Base-by-base conservation (phyloP, 2,797 vertebrate genomes). In the Trematomus bernacchii region DNA sequence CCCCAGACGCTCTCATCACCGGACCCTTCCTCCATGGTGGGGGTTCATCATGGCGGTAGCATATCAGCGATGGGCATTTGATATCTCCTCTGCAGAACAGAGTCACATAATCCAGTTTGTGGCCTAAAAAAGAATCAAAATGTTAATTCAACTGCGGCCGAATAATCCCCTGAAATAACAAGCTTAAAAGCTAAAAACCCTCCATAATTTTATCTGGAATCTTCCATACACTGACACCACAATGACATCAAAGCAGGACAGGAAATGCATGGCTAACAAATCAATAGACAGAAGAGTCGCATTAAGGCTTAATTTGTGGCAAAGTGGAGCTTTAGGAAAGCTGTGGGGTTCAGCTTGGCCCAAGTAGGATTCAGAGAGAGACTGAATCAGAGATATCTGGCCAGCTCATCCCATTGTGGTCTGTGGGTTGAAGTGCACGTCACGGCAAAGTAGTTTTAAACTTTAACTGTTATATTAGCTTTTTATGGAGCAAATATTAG, bases 161-260 rank as follows among this genome's bases (percentile, higher is more conserved):
- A 87, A 92, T 95, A 95, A 95, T 95, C 94, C 94, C 86, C 93
- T 80, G 92, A 94, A 96, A 95, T 95, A 96, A 96, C 92, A 91
- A 89, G 94, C 93, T 95, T 95, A 96, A 91, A 90, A 91, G 92
- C 92, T 94, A 93, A 95, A 27, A 95, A 87, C 94, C 91, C 87
- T 93, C 89, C 72, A 93, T 94, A 89, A 94, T 94, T 93, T 94
- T 94, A 96, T 96, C 94, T 91, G 90, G 87, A 92, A 95, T 96
- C 94, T 96, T 94, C 92, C 90, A 93, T 91, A 92, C 86, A 90
- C 91, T 93, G 89, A 93, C 88, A 93, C 92, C 91, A 95, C 89
- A 93, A 93, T 93, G 93, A 94, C 93, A 94, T 96, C 94, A 95
- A 95, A 95, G 94, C 92, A 72, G 83, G 87, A 91, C 91, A 90